Conservation (phyloP, 2,888 invertebrate species). For the Chaetogeoica ovagalla region DNA sequence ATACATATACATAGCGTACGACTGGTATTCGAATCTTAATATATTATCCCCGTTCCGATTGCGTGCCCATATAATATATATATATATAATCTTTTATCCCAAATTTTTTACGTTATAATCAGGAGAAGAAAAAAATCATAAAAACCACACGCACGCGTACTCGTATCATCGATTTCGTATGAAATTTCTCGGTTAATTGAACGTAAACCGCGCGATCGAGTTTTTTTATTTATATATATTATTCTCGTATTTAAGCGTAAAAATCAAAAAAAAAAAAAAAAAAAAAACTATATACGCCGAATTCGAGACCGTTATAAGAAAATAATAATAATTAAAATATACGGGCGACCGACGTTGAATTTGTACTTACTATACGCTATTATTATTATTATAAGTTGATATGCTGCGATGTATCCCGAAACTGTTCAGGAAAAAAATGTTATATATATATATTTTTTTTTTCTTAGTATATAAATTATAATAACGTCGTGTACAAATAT, state of each 20-base stretch:
- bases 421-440: no score
- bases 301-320: no score
- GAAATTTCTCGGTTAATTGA: no score
- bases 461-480: no score
- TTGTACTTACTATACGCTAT: conserved; percentile 37
- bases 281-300: not conserved
- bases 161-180: no score
- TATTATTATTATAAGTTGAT: conserved; percentile 6
- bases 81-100: not conserved
- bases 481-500: no score
- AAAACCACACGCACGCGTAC: no score
- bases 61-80: not conserved
- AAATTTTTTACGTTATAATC: no score
- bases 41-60: not conserved
- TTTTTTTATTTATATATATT: conserved; percentile 16
- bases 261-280: conserved; percentile 39
- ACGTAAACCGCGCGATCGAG: no score
- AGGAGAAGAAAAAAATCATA: no score
- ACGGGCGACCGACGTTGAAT: not conserved
- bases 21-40: not conserved
- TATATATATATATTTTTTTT: no score
- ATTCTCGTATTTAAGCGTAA: conserved; percentile 30
- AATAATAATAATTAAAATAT: no score
- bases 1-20: not conserved
- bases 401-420: not conserved